These are phyloP conservation scores for Styela plicata DNA, from an alignment of 23 tunicate genomes.

Conservation along the genomic window DNA sequence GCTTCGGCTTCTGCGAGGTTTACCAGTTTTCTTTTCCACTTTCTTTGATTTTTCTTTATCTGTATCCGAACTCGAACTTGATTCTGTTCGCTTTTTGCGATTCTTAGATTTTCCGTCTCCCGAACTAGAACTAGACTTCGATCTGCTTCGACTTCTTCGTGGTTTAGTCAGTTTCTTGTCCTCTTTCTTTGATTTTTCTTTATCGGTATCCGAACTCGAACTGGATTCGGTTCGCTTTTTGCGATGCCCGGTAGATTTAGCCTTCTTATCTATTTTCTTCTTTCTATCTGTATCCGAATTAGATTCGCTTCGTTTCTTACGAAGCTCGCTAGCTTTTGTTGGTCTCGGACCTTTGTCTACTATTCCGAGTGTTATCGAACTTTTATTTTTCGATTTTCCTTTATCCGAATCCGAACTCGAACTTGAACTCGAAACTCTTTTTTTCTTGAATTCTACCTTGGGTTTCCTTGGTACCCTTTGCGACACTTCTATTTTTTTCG, in stretches of 20 bases:
- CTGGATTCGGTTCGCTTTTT: background rate
- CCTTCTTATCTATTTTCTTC: background rate
- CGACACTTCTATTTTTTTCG: background rate
- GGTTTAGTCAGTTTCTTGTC: background rate
- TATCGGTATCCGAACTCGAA: background rate
- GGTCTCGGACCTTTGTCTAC: background rate
- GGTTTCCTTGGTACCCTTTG: background rate
- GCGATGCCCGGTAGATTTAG: background rate
- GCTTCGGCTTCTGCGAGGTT: background rate
- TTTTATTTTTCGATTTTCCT: background rate
- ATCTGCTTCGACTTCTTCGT: background rate
- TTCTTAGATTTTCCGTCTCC: background rate
- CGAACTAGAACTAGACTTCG: background rate
- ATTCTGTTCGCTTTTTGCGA: background rate
- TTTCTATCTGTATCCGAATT: background rate
- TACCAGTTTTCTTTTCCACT: background rate
- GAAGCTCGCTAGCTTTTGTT: no score
- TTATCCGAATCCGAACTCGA: background rate
- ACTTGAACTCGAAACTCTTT: background rate
- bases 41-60: background rate
- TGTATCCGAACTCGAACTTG: background rate
- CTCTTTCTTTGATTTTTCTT: background rate
- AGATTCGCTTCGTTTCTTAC: background rate
- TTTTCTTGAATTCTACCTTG: background rate
- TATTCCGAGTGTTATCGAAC: background rate